Percentiles rank a stretch among this genome's conserved stretches.
Conservation (phyloP, 2,113 vertebrate genomes). For the Rhynchopsitta pachyrhyncha region DNA sequence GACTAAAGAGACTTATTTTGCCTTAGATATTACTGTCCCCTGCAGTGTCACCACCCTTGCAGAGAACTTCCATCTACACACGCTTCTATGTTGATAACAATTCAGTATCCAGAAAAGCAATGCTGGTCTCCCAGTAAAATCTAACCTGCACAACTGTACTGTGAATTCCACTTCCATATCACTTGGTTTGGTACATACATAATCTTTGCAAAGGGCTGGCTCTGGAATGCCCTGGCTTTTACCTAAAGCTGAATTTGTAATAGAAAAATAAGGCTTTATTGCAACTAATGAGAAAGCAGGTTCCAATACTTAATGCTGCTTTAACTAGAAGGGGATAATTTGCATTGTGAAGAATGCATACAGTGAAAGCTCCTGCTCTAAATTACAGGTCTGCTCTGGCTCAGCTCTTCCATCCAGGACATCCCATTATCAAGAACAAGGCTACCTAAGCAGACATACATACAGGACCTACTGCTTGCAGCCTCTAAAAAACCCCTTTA, state of each 20-base stretch:
- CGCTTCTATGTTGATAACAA: neutral
- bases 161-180: accelerated
- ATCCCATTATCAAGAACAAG: neutral
- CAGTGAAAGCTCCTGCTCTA: neutral
- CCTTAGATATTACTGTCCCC: neutral
- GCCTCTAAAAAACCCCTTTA: neutral
- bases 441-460: neutral
- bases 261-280: neutral
- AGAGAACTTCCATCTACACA: neutral
- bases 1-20: neutral
- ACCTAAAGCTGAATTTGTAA: neutral
- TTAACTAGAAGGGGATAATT: neutral
- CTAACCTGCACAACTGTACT: neutral
- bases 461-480: neutral
- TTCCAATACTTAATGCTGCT: neutral
- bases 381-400: neutral
- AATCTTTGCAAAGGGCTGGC: neutral
- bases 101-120: neutral
- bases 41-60: neutral
- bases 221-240: neutral
- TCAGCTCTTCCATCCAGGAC: neutral
- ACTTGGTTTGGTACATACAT: neutral
- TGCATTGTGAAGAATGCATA: neutral
- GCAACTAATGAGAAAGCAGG: neutral
- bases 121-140: neutral